phyloP scores from a whole-genome alignment of 2,113 vertebrate species.

The Clarias batrachus region DNA sequence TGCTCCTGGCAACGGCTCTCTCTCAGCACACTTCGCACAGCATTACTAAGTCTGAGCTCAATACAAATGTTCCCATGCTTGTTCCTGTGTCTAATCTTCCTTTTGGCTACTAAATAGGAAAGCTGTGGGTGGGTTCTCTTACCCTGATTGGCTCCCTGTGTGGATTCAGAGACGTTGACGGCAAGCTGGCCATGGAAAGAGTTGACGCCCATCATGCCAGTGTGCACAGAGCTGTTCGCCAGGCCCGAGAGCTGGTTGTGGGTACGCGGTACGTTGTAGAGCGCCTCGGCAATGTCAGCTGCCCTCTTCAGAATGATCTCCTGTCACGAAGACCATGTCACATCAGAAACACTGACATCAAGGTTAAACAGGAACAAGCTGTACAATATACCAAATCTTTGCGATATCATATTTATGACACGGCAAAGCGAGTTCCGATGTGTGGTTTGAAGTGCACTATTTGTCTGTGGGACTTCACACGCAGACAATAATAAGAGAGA shows the following conservation, averaged over 20 bases:
- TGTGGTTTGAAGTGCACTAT: not conserved
- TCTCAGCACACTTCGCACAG: conserved; percentile 40
- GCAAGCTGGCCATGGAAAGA: conserved; percentile 96
- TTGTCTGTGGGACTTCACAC: not conserved
- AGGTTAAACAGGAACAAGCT: conserved; percentile 6
- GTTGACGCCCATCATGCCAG: conserved; percentile 96
- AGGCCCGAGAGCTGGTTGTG: conserved; percentile 92
- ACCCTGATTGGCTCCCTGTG: conserved; percentile 93
- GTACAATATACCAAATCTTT: not conserved
- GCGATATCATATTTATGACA: not conserved
- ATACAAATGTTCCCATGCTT: too few relatives aligned
- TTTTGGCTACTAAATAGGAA: not conserved
- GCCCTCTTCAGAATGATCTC: conserved; percentile 98
- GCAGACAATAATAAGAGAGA: not conserved
- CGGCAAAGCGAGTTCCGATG: not conserved
- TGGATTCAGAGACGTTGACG: conserved; percentile 90
- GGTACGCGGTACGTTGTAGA: conserved; percentile 95
- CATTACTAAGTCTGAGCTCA: not conserved
- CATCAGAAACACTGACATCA: not conserved
- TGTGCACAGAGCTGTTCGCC: conserved; percentile 84
- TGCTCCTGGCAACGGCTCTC: conserved; percentile 53
- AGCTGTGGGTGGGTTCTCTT: conserved; percentile 51
- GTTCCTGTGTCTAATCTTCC: not conserved
- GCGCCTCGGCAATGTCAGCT: conserved; percentile 95
- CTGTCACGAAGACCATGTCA: conserved; percentile 61